Base-by-base conservation (phyloP, 2,888 invertebrate genomes). In the Sesia apiformis region DNA sequence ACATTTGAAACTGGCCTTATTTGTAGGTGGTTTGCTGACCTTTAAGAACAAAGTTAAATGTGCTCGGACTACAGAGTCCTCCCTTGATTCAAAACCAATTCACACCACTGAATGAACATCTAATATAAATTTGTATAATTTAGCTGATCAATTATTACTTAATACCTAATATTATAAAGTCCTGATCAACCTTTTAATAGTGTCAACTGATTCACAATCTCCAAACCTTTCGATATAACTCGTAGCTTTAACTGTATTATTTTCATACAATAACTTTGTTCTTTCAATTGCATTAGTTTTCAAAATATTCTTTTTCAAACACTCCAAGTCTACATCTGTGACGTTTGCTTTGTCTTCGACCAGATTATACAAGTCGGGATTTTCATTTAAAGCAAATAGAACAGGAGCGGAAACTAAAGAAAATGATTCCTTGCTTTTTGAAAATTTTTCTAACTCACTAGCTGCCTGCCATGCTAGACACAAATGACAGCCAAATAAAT, bases 351-450 rank as follows among this genome's bases (percentile, higher is more conserved):
- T 76, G 64, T 91, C 91, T 63, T 92, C 91, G 66, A 89, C 66
- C 5, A 63, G 55, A 8, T 81, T 76, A 65, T 95, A 94, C 59
- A 96, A 78, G 4, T 91, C 81, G 3, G 94, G 93, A 70, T 95
- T 93, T 56, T 94, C 90, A 70, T 94, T 93, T 49, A 97, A 81
- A 56, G 96, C 95, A 61, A 96, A 96, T 66, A 97, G 90, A 3
- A 96, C 93, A 0, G 97, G 97, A 3, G 96, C 96, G 68, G 94
- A 94, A 3, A 95, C 93, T 64, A 97, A 78, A 57, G 93, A 93
- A 67, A 92, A 94, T 0, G 91, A 72, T 23, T 81, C 77, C 56
- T 81, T 81, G 93, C 40, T 94, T 77, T 76, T 93, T 86, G 56
- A 91, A 62, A 69, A 69, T 58, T 79, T 84, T 57, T 84, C 80